Percentiles rank a stretch among this genome's conserved stretches.
Evolutionary conservation across 2,888 invertebrate genomes (phyloP).

Genomic region (Xestobium rufovillosum): DNA sequence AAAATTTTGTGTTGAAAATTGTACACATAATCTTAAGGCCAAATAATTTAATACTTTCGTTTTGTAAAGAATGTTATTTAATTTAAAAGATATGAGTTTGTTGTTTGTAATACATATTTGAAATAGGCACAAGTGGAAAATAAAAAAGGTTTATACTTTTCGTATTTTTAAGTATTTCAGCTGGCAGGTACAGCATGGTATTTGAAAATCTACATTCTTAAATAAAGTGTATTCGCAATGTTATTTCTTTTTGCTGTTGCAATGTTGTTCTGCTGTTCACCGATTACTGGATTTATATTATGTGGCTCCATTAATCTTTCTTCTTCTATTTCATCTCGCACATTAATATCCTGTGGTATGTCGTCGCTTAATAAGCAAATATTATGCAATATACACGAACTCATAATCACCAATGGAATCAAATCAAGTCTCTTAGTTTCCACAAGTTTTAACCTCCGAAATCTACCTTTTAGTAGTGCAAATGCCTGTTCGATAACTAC

Average conservation of each 20-base stretch:
- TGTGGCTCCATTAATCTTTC: conserved; percentile 6
- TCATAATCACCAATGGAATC: conserved; percentile 16
- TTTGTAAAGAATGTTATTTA: too few relatives aligned
- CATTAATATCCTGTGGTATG: conserved; percentile 7
- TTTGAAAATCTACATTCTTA: conserved; percentile 4
- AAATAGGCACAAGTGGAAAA: too few relatives aligned
- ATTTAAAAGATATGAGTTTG: too few relatives aligned
- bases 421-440: conserved; percentile 20
- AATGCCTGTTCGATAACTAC: conserved; percentile 29
- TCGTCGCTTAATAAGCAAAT: conserved; percentile 5
- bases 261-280: not conserved
- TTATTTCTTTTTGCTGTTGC: conserved; percentile 9
- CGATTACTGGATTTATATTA: conserved; percentile 5
- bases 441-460: conserved; percentile 25
- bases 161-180: too few relatives aligned
- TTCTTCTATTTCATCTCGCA: conserved; percentile 7
- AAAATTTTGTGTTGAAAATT: too few relatives aligned
- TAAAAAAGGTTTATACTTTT: too few relatives aligned
- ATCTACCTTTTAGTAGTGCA: conserved; percentile 29
- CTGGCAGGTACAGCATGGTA: conserved; percentile 24
- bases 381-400: conserved; percentile 14
- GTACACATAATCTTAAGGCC: too few relatives aligned
- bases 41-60: too few relatives aligned
- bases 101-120: too few relatives aligned
- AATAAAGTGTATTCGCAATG: conserved; percentile 8